Evolutionary conservation across 2,113 vertebrate genomes (phyloP).

Genomic region (Hymenochirus boettgeri): DNA sequence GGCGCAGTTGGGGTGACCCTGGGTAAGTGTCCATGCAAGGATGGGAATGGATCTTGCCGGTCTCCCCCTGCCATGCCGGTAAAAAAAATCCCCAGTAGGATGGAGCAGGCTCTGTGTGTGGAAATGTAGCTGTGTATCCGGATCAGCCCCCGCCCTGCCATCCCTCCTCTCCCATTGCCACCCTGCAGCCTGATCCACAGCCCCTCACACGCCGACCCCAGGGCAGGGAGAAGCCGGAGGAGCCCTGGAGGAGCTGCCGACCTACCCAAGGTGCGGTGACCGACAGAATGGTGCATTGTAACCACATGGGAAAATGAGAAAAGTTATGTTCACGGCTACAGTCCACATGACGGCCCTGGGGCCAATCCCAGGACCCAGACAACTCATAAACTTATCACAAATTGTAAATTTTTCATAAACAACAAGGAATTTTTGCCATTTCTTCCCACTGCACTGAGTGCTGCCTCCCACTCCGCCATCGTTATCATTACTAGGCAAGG

Average conservation of each 20-base stretch:
- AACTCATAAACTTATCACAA: constrained; percentile 99
- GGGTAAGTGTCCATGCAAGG: no score
- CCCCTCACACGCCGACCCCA: constrained; percentile 49
- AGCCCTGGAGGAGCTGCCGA: constrained; percentile 78
- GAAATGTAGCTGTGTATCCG: constrained; percentile 57
- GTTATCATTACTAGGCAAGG: constrained; percentile 58
- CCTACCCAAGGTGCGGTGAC: constrained; percentile 90
- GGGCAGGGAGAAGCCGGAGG: constrained; percentile 60
- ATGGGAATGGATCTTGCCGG: no score
- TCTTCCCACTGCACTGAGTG: constrained; percentile 85
- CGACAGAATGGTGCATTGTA: constrained; percentile 97
- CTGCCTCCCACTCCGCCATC: constrained; percentile 81
- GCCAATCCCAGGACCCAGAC: constrained; percentile 87
- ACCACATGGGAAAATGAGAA: constrained; percentile 99
- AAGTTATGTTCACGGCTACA: constrained; percentile 97
- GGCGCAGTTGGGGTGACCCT: no score
- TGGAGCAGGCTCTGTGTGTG: constrained; percentile 65
- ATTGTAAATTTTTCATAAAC: constrained; percentile 99
- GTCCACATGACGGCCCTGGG: constrained; percentile 90
- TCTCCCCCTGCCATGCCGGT: no score
- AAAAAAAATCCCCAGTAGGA: no score
- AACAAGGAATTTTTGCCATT: constrained; percentile 97
- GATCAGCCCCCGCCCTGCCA: constrained; percentile 51
- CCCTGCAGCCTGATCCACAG: not conserved
- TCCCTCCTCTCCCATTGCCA: constrained; percentile 53